Percentiles rank a stretch among this genome's conserved stretches.
phyloP scores from a whole-genome alignment of 2,797 vertebrate species.

The Monodelphis domestica region DNA sequence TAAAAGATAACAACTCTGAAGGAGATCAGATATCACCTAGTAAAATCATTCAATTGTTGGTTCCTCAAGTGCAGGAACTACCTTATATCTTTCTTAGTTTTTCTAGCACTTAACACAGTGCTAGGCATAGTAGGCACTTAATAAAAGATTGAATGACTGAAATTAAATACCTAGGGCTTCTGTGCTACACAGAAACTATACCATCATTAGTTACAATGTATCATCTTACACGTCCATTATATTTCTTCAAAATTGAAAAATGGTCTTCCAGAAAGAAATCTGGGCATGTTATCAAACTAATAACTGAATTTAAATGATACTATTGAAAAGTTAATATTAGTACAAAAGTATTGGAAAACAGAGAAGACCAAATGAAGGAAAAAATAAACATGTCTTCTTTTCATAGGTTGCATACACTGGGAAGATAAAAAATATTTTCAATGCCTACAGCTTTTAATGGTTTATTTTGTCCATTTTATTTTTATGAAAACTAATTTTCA shows the following conservation, averaged over 20 bases:
- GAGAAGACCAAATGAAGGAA: background rate
- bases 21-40: background rate
- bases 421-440: background rate
- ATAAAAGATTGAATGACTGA: background rate
- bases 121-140: background rate
- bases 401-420: background rate
- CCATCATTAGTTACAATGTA: background rate
- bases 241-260: background rate
- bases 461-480: background rate
- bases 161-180: background rate
- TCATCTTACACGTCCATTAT: background rate
- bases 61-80: background rate
- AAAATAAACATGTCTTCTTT: background rate
- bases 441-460: background rate
- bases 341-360: background rate
- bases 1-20: background rate
- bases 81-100: background rate
- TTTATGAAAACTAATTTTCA: background rate
- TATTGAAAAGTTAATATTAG: background rate
- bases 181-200: background rate
- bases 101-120: background rate
- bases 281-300: background rate
- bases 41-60: background rate
- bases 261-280: background rate
- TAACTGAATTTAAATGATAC: background rate